Base-by-base conservation (phyloP, 2,888 invertebrate genomes). In the Plebejus melissa region DNA sequence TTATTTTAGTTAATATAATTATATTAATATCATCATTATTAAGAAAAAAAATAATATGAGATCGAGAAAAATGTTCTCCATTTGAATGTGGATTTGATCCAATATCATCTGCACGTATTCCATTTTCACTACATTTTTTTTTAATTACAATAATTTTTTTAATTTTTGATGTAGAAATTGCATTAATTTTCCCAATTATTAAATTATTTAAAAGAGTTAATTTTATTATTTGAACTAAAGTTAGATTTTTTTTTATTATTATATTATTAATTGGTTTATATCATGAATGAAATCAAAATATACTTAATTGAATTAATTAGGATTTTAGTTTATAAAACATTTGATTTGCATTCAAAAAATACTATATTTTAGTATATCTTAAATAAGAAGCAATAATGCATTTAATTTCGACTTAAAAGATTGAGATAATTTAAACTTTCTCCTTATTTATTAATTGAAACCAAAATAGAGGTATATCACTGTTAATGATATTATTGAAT, bases 81-180 rank as follows among this genome's bases (percentile, higher is more conserved):
- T 96, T 96, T 83, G 95, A 95, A 87, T 90, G 90, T 82, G 90
- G 90, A 82, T 90, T 90, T 84, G 88, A 90, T 0, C 88, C 90
- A 1, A 88, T 86, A 87, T 88, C 87, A 0, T 84, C 84, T 7
- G 85, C 90, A 6, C 89, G 90, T 77, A 88, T 88, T 77, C 90
- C 90, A 0, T 90, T 90, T 80, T 90, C 90, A 0, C 6, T 90
- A 75, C 90, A 90, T 95, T 96, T 91, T 94, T 95, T 91, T 84
- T 94, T 97, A 93, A 94, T 96, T 86, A 94, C 95, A 58, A 89
- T 96, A 85, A 94, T 96, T 90, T 96, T 96, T 85, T 88, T 96
- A 94, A 95, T 96, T 91, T 96, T 96, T 94, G 96, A 96, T 93
- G 94, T 96, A 78, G 96, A 96, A 95, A 95, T 96, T 89, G 94